phyloP scores from a whole-genome alignment of 2,797 vertebrate species.

The Martes flavigula region DNA sequence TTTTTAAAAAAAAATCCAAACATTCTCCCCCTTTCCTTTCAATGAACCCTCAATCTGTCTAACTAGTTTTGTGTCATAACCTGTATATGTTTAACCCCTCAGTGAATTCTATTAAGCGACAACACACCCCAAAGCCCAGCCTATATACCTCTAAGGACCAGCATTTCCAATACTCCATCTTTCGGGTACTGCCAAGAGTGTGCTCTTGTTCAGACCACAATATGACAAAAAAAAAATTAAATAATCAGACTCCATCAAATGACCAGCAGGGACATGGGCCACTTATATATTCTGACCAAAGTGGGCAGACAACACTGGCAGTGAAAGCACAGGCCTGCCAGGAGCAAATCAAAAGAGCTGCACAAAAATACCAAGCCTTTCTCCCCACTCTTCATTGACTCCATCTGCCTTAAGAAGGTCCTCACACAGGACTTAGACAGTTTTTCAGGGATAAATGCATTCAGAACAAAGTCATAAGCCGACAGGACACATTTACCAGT shows the following conservation, averaged over 20 bases:
- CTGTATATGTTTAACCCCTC: conserved; percentile 37
- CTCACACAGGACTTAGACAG: not conserved
- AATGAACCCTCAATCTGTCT: not conserved
- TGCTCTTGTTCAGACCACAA: not conserved
- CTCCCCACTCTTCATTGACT: not conserved
- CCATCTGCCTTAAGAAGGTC: not conserved
- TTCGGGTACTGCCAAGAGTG: not conserved
- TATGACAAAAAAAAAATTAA: conserved; percentile 1
- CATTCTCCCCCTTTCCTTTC: not conserved
- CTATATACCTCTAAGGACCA: not conserved
- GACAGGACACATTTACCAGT: not conserved
- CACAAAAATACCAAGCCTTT: not conserved
- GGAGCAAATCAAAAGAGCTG: not conserved
- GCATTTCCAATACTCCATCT: conserved; percentile 27
- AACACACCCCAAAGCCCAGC: conserved; percentile 16
- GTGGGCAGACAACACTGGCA: not conserved
- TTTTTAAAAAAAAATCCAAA: not conserved
- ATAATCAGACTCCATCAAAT: conserved; percentile 38
- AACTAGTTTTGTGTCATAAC: not conserved
- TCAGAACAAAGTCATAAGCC: conserved; percentile 39
- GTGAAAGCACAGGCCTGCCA: not conserved
- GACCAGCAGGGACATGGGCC: not conserved
- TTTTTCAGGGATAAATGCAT: not conserved
- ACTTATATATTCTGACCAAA: conserved; percentile 20
- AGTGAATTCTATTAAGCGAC: conserved; percentile 18